Base-by-base conservation (phyloP, 2,113 vertebrate species). In the Gobiocypris rarus region DNA sequence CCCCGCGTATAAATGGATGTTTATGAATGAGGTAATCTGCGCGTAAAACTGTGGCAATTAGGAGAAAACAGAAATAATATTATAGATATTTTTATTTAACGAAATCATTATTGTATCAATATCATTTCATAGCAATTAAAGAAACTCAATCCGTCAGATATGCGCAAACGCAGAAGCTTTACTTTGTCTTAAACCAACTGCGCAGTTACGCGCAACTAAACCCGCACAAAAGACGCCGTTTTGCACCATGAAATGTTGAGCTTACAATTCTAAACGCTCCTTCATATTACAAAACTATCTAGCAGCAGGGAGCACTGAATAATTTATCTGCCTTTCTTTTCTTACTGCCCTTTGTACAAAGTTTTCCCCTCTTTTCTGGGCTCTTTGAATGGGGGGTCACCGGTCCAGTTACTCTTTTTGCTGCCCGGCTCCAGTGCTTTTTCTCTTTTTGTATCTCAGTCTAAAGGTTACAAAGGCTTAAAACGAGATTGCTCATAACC, bases 281-380 rank as follows among this genome's bases (percentile, higher is more conserved):
- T 93, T 93, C 93, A 95, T 95, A 96, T 96, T 95, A 96, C 94
- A 93, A 92, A 92, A 95, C 95, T 93, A 94, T 95, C 94, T 91
- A 96, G 74, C 97, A 96, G 96, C 94, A 43, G 96, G 97, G 93
- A 90, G 94, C 91, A 93, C 89, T 93, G 95, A 95, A 93, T 95
- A 91, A 96, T 95, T 94, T 92, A 96, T 91, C 92, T 94, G 90
- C 92, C 90, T 95, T 96, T 97, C 94, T 96, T 95, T 93, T 85
- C 89, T 87, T 87, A 31, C 26, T 87, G 87, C 91, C 95, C 91
- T 96, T 97, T 97, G 95, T 96, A 93, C 93, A 67, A 92, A 86
- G 59, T 93, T 91, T 90, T 94, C 89, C 91, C 89, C 41, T 77
- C 41, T 91, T 89, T 86, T 92, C 91, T 90, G 91, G 74, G 86